phyloP scores from a whole-genome alignment of 2,113 vertebrate species.

The Crotophaga sulcirostris region DNA sequence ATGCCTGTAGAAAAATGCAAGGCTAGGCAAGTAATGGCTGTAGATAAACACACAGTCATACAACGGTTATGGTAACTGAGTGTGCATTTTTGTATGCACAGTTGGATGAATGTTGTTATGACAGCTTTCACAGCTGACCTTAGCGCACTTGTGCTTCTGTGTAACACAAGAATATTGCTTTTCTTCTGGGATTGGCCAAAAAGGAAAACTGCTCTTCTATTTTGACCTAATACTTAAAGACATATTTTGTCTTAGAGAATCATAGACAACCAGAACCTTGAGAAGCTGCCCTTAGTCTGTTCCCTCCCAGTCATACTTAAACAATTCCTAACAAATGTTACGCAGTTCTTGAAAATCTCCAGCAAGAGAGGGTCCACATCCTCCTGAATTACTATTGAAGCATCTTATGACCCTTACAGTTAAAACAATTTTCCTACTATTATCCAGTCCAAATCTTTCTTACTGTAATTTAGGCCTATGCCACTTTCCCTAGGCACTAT shows the following conservation, averaged over 20 bases:
- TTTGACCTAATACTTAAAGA: not conserved
- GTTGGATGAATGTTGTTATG: not conserved
- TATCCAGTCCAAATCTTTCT: not conserved
- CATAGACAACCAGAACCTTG: not conserved
- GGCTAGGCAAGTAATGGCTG: not conserved
- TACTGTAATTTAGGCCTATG: not conserved
- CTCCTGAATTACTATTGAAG: not conserved
- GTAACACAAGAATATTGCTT: not conserved
- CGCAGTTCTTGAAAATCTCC: not conserved
- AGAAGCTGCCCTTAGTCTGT: not conserved
- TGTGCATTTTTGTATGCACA: constrained; percentile 24
- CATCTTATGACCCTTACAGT: not conserved
- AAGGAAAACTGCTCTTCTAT: not conserved
- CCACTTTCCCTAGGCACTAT: not conserved
- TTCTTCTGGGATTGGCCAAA: not conserved
- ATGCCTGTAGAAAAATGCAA: constrained; percentile 27
- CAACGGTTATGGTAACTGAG: not conserved
- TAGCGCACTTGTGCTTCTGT: not conserved
- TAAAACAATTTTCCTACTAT: not conserved
- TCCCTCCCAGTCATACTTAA: not conserved
- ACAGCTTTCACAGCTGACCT: constrained; percentile 27
- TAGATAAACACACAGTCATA: constrained; percentile 36
- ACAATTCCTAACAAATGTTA: not conserved
- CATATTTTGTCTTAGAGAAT: not conserved
- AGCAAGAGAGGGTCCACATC: not conserved